A percentile compares a stretch with the other conserved stretches of the same genome.
These are phyloP conservation scores for Hozukius guyotensis DNA, from an alignment of 2,797 vertebrate species.

Conservation along the genomic window DNA sequence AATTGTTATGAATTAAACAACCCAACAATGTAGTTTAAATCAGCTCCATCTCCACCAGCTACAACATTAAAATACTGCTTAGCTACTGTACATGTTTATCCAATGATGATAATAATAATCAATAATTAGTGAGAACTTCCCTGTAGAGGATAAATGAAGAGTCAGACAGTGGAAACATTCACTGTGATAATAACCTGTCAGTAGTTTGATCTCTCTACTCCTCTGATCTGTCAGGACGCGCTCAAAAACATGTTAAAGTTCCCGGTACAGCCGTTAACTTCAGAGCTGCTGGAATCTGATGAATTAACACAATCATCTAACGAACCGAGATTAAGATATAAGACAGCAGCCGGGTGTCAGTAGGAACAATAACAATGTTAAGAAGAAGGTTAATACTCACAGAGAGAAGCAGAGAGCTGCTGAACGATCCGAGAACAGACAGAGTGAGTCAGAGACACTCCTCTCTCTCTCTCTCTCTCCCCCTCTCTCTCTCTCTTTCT, in stretches of 20 bases:
- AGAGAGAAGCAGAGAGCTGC: constrained; percentile 36
- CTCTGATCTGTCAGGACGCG: background rate
- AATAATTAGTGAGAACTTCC: background rate
- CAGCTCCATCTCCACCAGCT: background rate
- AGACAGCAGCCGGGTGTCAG: background rate
- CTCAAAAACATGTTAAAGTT: background rate
- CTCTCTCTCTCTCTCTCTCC: background rate
- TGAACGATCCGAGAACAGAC: constrained; percentile 32
- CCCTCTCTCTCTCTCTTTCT: background rate
- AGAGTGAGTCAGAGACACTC: constrained; percentile 36
- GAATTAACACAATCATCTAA: background rate
- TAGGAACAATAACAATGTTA: background rate
- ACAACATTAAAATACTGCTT: background rate
- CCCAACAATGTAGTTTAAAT: background rate
- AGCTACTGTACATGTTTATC: background rate
- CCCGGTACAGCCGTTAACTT: constrained; percentile 26
- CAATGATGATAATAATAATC: background rate
- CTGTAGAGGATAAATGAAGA: background rate
- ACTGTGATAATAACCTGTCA: background rate
- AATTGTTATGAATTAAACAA: background rate
- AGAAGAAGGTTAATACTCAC: constrained; percentile 52
- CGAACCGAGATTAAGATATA: too few species aligned
- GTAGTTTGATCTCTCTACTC: background rate
- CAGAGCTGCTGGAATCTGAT: background rate
- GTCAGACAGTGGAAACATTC: background rate